These are phyloP conservation scores for Heteractis magnifica DNA, from an alignment of 92 coral and sea anemone species.

Conservation along the genomic window DNA sequence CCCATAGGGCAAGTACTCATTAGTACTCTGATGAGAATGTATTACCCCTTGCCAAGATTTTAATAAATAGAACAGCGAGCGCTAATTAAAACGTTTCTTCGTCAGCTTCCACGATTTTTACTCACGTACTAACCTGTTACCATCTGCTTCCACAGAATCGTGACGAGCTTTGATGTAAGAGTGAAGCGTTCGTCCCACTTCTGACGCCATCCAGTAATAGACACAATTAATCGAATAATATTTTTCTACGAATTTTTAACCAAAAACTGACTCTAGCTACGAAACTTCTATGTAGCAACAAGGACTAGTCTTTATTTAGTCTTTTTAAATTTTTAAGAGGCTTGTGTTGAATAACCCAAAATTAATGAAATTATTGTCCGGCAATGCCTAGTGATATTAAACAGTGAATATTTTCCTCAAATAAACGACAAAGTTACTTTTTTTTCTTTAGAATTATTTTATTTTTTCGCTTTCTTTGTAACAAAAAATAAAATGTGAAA, in stretches of 20 bases:
- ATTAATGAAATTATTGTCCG: not conserved
- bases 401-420: not conserved
- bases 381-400: not conserved
- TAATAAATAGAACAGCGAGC: not conserved
- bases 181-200: slow-evolving; percentile 4
- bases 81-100: not conserved
- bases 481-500: not conserved
- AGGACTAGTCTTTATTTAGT: not conserved
- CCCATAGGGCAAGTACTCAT: not conserved
- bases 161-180: slow-evolving; percentile 17
- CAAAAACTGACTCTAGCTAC: not conserved
- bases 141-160: slow-evolving; percentile 22
- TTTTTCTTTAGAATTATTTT: not conserved
- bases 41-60: slow-evolving; percentile 6
- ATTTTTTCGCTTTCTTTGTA: not conserved
- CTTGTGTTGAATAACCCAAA: not conserved
- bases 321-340: not conserved
- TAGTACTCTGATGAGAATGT: not conserved
- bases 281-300: not conserved
- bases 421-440: slow-evolving; percentile 5
- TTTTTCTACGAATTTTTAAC: slow-evolving; percentile 5
- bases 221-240: not conserved
- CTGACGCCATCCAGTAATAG: slow-evolving; percentile 20
- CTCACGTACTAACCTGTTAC: not conserved
- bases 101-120: not conserved